Conservation (phyloP, 2,797 vertebrate genomes). For the Galaxias olidus region DNA sequence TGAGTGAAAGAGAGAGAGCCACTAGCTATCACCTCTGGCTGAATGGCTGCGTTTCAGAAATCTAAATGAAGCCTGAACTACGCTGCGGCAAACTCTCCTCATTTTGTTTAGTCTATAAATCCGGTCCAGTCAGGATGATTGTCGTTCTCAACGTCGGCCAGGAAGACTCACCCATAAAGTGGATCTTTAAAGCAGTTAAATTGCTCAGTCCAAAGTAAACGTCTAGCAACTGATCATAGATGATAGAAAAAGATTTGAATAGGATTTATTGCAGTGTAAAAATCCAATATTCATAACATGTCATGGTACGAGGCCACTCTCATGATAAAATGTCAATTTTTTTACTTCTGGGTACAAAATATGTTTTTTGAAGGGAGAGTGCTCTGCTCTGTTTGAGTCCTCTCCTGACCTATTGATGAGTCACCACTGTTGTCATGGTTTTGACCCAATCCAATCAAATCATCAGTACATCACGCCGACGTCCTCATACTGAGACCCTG, state of each 20-base stretch:
- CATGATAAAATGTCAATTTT: no score
- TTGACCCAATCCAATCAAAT: no score
- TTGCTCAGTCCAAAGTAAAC: not conserved
- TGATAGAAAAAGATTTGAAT: no score
- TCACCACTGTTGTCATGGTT: no score
- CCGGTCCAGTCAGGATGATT: conserved; percentile 9
- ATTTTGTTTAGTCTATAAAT: conserved; percentile 32
- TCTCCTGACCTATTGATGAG: no score
- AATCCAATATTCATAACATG: no score
- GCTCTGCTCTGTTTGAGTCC: no score
- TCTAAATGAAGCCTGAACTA: conserved; percentile 30
- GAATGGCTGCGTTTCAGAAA: conserved; percentile 29
- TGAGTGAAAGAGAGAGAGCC: not conserved
- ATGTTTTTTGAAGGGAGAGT: no score
- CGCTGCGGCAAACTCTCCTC: conserved; percentile 20
- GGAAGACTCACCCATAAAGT: not conserved
- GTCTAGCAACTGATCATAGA: not conserved
- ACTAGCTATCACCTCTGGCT: not conserved
- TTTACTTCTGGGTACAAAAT: no score
- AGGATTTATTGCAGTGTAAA: no score
- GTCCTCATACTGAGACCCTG: not conserved
- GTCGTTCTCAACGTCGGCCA: conserved; percentile 9
- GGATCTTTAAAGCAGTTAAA: not conserved
- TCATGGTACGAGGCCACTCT: no score
- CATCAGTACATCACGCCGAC: no score